Evolutionary conservation across 2,113 vertebrate species (phyloP), one percentile per base, ranked within the genome.

Genomic region (Lichenostomus cassidix): DNA sequence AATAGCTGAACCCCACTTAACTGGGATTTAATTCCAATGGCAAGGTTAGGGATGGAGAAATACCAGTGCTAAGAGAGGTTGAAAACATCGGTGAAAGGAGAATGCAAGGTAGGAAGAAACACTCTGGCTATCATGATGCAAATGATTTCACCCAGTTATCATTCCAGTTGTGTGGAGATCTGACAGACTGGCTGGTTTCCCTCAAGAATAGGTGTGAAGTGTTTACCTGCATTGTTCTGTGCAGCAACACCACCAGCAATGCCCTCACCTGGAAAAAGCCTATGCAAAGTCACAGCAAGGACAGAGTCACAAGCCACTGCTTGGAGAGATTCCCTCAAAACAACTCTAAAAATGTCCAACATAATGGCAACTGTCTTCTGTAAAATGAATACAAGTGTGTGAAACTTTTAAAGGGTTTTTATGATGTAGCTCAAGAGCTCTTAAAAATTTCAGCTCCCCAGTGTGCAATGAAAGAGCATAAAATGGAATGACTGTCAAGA

Each of bases 401-500:
- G 82, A 94, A 97, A 95, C 90, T 96, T 95, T 83, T 78, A 75
- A 86, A 96, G 96, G 95, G 89, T 94, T 96, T 97, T 96, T 91
- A 96, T 65, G 65, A 91, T 81, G 74, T 83, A 97, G 85, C 94
- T 96, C 95, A 96, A 95, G 95, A 70, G 46, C 83, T 92, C 95
- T 93, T 96, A 97, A 96, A 97, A 96, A 95, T 59, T 90, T 92
- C 84, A 95, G 95, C 95, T 96, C 91, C 74, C 86, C 42, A n/a
- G 86, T 37, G 64, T 69, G 93, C 94, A 95, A 94, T 96, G 95
- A 95, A 96, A 97, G 93, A 90, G 7, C 53, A 96, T 90, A 79
- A 97, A 97, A 94, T 21, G 78, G 95, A 90, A 91, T 18, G 91
- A 93, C 94, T 97, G 97, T 97, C 92, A 95, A 92, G 90, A 91